Conservation (phyloP, 2,797 vertebrate species). For the Rhincodon typus region DNA sequence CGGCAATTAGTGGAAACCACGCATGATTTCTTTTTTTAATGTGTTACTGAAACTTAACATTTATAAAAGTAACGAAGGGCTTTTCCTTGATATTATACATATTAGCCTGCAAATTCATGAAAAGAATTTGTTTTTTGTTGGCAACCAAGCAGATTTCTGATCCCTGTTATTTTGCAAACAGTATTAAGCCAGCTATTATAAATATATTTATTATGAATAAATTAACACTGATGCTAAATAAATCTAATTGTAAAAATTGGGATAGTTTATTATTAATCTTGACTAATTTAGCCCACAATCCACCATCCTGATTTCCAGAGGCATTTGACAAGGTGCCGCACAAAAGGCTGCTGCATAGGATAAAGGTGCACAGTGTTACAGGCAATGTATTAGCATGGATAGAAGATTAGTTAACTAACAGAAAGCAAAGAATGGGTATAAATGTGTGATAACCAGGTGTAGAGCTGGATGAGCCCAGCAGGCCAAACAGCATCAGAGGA, state of each 20-base stretch:
- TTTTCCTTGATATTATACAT: background rate
- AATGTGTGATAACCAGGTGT: too few species aligned
- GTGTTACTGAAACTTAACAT: background rate
- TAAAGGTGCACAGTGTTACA: too few species aligned
- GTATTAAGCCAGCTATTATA: background rate
- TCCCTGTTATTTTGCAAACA: background rate
- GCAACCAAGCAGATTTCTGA: background rate
- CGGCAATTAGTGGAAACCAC: background rate
- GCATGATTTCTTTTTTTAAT: background rate
- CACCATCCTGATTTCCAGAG: background rate
- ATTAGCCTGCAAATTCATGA: background rate
- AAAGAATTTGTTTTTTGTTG: background rate
- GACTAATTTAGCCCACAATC: background rate
- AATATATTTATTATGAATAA: background rate
- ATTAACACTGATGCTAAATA: background rate
- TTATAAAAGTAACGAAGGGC: background rate
- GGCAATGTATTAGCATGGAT: too few species aligned
- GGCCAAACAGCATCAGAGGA: too few species aligned
- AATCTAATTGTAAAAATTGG: background rate
- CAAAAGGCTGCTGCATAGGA: too few species aligned
- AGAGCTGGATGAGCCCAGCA: too few species aligned
- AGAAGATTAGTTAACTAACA: too few species aligned
- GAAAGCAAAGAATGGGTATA: too few species aligned
- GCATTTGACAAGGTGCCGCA: too few species aligned
- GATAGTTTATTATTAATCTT: background rate